These are phyloP conservation scores for Podarcis muralis DNA, from an alignment of 2,113 vertebrate species.

Conservation along the genomic window DNA sequence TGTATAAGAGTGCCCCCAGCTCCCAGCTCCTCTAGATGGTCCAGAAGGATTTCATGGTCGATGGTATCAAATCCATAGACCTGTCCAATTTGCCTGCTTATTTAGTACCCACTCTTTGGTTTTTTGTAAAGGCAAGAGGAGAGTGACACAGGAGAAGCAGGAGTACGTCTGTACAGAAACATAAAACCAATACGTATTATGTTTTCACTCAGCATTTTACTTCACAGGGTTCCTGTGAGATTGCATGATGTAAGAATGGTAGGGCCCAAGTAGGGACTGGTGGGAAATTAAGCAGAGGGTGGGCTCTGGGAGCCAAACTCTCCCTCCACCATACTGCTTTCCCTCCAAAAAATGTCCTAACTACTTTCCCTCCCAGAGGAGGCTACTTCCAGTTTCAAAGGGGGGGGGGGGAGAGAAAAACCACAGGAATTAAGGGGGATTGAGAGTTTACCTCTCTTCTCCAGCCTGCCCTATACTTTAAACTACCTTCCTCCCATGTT, in stretches of 20 bases:
- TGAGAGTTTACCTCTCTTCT: background rate
- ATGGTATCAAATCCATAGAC: no score
- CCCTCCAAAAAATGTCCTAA: background rate
- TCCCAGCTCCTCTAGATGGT: no score
- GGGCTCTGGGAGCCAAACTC: background rate
- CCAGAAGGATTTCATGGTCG: no score
- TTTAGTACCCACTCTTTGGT: background rate
- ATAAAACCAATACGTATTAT: background rate
- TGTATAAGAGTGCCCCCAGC: no score
- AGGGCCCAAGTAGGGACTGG: background rate
- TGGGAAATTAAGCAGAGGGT: background rate
- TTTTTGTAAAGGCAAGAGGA: background rate
- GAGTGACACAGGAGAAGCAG: background rate
- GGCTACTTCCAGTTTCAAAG: background rate
- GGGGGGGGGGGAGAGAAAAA: background rate
- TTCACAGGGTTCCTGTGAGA: background rate
- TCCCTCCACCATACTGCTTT: background rate
- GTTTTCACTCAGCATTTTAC: background rate
- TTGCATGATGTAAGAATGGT: background rate
- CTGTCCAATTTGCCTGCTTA: background rate
- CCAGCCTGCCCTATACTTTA: background rate
- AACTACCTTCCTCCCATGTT: background rate
- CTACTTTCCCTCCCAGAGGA: background rate
- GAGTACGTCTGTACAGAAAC: background rate
- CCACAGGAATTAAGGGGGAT: background rate